Evolutionary conservation across 2,113 vertebrate species (phyloP).

Genomic region (Blennius ocellaris): DNA sequence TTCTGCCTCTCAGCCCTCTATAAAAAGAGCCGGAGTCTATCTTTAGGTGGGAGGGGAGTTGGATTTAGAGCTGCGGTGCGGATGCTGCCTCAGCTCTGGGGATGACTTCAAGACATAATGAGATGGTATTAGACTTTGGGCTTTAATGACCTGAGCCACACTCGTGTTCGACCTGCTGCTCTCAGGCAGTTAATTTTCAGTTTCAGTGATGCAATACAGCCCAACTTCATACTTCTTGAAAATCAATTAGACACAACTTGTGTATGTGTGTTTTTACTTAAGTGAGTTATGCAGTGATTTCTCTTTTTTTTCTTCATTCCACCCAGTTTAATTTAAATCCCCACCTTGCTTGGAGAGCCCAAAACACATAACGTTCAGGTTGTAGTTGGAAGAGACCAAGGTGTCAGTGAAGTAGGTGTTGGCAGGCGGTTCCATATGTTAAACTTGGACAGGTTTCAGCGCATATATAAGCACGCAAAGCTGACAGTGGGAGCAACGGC

Average conservation of each 20-base stretch:
- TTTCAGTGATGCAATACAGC: conserved; percentile 21
- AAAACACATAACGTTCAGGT: conserved; percentile 38
- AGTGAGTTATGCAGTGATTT: conserved; percentile 28
- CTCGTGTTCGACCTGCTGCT: conserved; percentile 17
- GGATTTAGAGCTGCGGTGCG: conserved; percentile 55
- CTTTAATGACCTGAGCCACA: conserved; percentile 50
- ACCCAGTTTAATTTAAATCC: conserved; percentile 29
- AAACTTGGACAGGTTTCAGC: conserved; percentile 62
- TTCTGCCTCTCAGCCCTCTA: conserved; percentile 65
- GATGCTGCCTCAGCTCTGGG: conserved; percentile 54
- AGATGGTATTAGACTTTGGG: conserved; percentile 45
- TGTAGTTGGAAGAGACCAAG: conserved; percentile 44
- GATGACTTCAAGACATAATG: conserved; percentile 59
- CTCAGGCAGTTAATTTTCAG: conserved; percentile 10
- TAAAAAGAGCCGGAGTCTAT: conserved; percentile 65
- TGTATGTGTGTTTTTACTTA: conserved; percentile 36
- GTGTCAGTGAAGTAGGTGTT: conserved; percentile 58
- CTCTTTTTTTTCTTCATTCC: neutral
- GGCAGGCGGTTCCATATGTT: conserved; percentile 66
- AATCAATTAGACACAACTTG: conserved; percentile 36
- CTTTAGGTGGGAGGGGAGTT: conserved; percentile 61
- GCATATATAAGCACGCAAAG: conserved; percentile 9
- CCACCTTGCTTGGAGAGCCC: conserved; percentile 13
- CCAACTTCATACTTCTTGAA: conserved; percentile 29
- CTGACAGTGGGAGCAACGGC: conserved; percentile 4